A percentile compares a stretch with the other conserved stretches of the same genome.
Evolutionary conservation across 2,797 vertebrate genomes (phyloP).

Genomic region (Esox masquinongy): DNA sequence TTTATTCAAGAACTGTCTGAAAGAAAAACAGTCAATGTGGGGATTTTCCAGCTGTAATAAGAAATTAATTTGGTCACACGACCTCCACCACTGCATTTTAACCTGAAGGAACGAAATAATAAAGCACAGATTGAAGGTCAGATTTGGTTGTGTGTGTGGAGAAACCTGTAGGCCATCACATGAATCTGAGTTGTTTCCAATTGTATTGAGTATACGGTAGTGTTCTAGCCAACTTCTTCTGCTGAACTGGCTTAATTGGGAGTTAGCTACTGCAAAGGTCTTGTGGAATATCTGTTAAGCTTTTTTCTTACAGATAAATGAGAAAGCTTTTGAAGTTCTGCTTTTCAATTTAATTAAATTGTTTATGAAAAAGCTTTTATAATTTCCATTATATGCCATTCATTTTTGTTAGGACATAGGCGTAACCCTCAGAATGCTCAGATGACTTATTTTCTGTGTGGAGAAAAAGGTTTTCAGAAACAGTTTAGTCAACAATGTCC

Average conservation of each 20-base stretch:
- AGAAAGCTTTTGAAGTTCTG: too few species aligned
- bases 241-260: not conserved
- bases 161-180: not conserved
- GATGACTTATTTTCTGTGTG: not conserved
- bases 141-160: not conserved
- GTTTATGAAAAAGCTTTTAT: not conserved
- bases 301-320: too few species aligned
- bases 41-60: not conserved
- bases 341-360: not conserved
- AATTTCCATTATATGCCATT: not conserved
- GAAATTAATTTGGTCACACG: not conserved
- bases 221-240: not conserved
- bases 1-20: not conserved
- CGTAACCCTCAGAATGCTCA: not conserved
- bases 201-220: not conserved
- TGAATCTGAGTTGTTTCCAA: not conserved
- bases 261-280: not conserved
- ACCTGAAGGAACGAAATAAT: not conserved
- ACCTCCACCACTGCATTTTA: not conserved
- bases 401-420: not conserved
- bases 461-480: constrained; percentile 3
- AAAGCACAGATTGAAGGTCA: not conserved
- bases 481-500: not conserved
- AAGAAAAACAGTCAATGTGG: not conserved
- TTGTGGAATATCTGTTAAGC: too few species aligned